Evolutionary conservation across 2,113 vertebrate genomes (phyloP).

Genomic region (Apodemus speciosus): DNA sequence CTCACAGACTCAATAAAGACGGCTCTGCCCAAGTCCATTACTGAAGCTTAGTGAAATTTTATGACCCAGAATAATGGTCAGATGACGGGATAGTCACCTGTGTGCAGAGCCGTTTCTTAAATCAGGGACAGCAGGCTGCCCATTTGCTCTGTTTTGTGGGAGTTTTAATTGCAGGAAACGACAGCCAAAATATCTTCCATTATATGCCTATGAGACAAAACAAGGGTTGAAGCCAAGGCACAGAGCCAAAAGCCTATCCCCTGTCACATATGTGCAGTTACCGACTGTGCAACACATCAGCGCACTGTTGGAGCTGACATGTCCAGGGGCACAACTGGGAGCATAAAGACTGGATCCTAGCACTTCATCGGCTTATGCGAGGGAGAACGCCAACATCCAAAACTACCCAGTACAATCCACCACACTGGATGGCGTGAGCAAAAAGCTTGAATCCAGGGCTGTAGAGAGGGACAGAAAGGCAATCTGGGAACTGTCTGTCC

Average conservation of each 20-base stretch:
- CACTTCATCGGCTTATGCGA: neutral
- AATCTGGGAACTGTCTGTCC: neutral
- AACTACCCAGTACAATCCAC: neutral
- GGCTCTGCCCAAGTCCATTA: neutral
- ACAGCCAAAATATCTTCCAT: slow-evolving; percentile 60
- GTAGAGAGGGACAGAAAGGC: neutral
- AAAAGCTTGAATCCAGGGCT: neutral
- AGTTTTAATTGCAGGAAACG: slow-evolving; percentile 52
- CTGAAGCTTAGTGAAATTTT: neutral
- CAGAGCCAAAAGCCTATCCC: slow-evolving; percentile 28
- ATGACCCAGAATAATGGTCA: neutral
- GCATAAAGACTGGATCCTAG: fast-evolving
- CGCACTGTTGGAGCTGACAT: neutral
- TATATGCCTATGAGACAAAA: slow-evolving; percentile 59
- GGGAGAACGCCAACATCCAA: too few species aligned
- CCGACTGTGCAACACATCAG: neutral
- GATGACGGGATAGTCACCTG: neutral
- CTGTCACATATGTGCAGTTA: neutral
- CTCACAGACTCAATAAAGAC: neutral
- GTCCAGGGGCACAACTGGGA: neutral
- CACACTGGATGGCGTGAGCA: too few species aligned
- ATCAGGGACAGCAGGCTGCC: slow-evolving; percentile 48
- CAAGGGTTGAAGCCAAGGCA: slow-evolving; percentile 55
- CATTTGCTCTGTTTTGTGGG: slow-evolving; percentile 52
- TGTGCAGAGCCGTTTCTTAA: slow-evolving; percentile 12